Base-by-base conservation (phyloP, 2,113 vertebrate genomes). In the Tiliqua scincoides region DNA sequence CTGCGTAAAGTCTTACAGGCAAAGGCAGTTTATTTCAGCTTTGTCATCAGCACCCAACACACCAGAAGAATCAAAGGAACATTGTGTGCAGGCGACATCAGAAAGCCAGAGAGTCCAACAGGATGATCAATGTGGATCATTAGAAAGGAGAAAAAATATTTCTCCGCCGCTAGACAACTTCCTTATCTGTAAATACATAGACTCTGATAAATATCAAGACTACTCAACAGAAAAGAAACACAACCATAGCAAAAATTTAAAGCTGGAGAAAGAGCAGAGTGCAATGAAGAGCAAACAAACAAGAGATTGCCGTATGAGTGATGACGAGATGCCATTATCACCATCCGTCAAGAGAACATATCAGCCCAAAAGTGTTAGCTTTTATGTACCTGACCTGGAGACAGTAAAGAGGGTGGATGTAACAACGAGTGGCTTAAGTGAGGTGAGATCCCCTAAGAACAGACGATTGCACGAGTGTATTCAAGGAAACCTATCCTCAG, bases 301-400 rank as follows among this genome's bases (percentile, higher is more conserved):
- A 71, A 87, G 88, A 91, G 92, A 91, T 84, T 89, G 92, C 68
- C 91, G 86, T 73, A 81, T 35, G 89, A 89, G 67, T 54, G 79
- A 87, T 77, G 57, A 89, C 87, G 80, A 75, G 18, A 70, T 68
- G 57, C 65, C 89, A 23, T 79, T 90, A 88, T 77, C 93, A 78
- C 84, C 59, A 91, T 89, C 90, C 93, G 85, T 91, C 85, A 96
- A 92, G 85, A 91, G 63, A 95, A 90, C 32, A 23, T 70, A 82
- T 71, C 88, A 72, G 14, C 92, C 94, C 63, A 96, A 93, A 62
- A 93, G 18, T 17, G 95, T 97, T 25, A 96, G 91, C 0, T 97
- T 97, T 92, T 93, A 96, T 79, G 82, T 96, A 81, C 89, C 93
- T 73, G 87, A 93, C 72, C 79, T 89, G 5, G 81, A 40, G 71